Percentiles rank a stretch among this genome's conserved stretches.
phyloP scores from a whole-genome alignment of 2,797 vertebrate species.

The Danio albolineatus region DNA sequence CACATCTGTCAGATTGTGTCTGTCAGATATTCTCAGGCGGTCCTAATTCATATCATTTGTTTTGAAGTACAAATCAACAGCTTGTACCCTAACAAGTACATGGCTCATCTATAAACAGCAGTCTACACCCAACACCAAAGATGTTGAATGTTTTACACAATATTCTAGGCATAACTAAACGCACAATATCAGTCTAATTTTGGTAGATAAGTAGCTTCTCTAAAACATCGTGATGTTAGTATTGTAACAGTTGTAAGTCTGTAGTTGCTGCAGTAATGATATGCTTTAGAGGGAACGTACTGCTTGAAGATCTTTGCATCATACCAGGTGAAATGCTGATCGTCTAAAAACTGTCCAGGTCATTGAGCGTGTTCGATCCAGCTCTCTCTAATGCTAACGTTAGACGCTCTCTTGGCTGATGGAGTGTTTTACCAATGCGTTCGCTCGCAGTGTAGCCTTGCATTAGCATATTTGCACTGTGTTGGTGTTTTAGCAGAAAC shows the following conservation, averaged over 20 bases:
- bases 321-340: constrained; percentile 52
- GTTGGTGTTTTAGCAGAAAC: constrained; percentile 33
- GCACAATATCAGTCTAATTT: background rate
- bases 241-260: constrained; percentile 5
- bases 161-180: constrained; percentile 8
- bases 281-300: background rate
- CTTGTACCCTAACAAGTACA: background rate
- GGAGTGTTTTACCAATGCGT: constrained; percentile 24
- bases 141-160: background rate
- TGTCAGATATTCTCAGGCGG: background rate
- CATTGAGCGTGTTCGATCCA: constrained; percentile 49
- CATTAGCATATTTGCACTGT: constrained; percentile 24
- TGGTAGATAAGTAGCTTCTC: background rate
- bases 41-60: constrained; percentile 10
- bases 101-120: background rate
- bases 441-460: constrained; percentile 3
- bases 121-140: constrained; percentile 12
- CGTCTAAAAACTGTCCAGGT: constrained; percentile 29
- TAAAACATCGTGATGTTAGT: background rate
- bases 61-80: background rate
- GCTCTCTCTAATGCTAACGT: constrained; percentile 28
- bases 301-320: constrained; percentile 1
- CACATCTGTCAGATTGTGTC: constrained; percentile 16
- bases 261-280: background rate
- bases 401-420: constrained; percentile 48